Conservation (phyloP, 92 coral and sea anemone species). For the Metridium senile region DNA sequence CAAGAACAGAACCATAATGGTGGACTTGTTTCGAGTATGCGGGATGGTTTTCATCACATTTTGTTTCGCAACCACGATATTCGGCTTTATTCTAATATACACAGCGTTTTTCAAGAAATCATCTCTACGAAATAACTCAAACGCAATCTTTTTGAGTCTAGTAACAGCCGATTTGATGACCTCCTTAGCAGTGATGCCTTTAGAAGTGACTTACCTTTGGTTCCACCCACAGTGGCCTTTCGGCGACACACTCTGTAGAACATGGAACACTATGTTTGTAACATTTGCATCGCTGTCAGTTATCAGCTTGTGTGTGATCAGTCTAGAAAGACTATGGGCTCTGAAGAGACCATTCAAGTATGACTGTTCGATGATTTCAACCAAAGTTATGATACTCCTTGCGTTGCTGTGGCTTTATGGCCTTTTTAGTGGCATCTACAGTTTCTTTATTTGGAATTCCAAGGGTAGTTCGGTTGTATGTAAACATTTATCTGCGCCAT, state of each 20-base stretch:
- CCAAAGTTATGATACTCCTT: neutral
- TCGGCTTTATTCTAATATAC: constrained; percentile 39
- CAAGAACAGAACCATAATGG: too few species aligned
- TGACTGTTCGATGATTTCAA: constrained; percentile 28
- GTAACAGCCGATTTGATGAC: constrained; percentile 46
- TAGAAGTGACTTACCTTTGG: constrained; percentile 22
- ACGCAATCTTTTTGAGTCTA: constrained; percentile 38
- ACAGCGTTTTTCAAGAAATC: constrained; percentile 23
- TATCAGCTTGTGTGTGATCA: constrained; percentile 28
- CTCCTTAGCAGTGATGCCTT: constrained; percentile 47
- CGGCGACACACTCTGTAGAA: constrained; percentile 12
- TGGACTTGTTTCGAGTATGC: neutral
- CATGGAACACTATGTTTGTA: constrained; percentile 53
- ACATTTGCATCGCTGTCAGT: constrained; percentile 43
- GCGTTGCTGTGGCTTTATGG: constrained; percentile 37
- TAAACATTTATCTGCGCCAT: constrained; percentile 15
- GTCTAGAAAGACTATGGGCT: constrained; percentile 37
- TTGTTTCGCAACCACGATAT: constrained; percentile 14
- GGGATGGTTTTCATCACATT: constrained; percentile 23
- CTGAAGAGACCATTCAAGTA: constrained; percentile 42
- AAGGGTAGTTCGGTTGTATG: neutral
- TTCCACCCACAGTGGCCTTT: constrained; percentile 38
- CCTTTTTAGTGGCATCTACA: constrained; percentile 24
- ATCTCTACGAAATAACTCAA: constrained; percentile 35
- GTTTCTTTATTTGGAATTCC: constrained; percentile 29